A percentile compares a stretch with the other conserved stretches of the same genome.
Conservation (phyloP, 2,113 vertebrate species). For the Elaphurus davidianus region DNA sequence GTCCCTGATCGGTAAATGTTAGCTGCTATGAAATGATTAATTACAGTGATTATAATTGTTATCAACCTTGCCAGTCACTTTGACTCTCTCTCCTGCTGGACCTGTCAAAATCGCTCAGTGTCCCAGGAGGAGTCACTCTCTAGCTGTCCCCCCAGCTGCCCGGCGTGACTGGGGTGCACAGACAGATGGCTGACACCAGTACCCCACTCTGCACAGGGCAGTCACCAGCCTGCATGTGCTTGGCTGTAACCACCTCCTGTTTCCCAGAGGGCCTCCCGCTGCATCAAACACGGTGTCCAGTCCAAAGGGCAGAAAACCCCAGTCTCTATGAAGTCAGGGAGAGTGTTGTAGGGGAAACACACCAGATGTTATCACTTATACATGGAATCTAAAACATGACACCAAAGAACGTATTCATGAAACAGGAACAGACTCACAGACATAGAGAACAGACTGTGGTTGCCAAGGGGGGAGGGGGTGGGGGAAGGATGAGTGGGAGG, state of each 20-base stretch:
- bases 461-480: accelerated
- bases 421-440: not conserved
- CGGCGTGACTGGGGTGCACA: accelerated
- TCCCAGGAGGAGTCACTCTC: not conserved
- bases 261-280: not conserved
- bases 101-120: not conserved
- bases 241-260: not conserved
- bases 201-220: accelerated
- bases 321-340: not conserved
- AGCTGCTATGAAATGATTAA: not conserved
- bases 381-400: not conserved
- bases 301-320: not conserved
- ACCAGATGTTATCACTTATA: not conserved
- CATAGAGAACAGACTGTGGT: not conserved
- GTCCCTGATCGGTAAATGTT: not conserved
- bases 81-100: not conserved
- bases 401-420: not conserved
- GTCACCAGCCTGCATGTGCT: not conserved
- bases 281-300: not conserved
- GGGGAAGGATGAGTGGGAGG: not conserved
- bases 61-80: not conserved
- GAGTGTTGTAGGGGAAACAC: too few relatives aligned
- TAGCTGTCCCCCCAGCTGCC: not conserved
- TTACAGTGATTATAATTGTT: not conserved
- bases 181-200: accelerated